Base-by-base conservation (phyloP, 2,888 invertebrate species). In the Barypeithes pellucidus region DNA sequence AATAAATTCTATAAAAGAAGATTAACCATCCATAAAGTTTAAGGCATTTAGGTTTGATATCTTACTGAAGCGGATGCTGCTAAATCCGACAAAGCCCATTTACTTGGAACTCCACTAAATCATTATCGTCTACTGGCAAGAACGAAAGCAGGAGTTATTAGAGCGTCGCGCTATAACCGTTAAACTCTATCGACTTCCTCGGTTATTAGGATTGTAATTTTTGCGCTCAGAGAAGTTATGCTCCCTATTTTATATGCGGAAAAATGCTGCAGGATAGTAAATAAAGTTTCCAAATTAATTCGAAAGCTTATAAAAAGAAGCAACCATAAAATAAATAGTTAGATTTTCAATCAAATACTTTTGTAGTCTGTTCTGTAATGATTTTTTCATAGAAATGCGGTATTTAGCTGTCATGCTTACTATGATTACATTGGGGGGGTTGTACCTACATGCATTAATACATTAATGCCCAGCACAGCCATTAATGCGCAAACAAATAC, bases 11-110 rank as follows among this genome's bases (percentile, higher is more conserved):
- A 52, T 52, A 52, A 52, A 52, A 29, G 29, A 7, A 24, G 52
- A 29, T 29, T 52, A 29, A 52, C 14, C 24, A 52, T 29, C 52
- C 29, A 29, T 52, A 52, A 52, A 52, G 29, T 52, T 52, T 52
- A 29, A 52, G 24, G 52, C 52, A 29, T 52, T 52, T 52, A 52
- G 52, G 14, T 52, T 52, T 52, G 52, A 52, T 52, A 52, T 52
- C 52, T 52, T 52, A 52, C 63, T 24, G 47, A 62, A 47, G 63
- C 45, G 63, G 63, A 20, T 41, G 43, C 63, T 47, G 47, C 47
- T 63, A 63, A 63, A 63, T 63, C 63, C 63, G 47, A 63, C 63
- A 63, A 47, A 63, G 63, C 63, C 63, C 47, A 47, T 63, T 63
- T 47, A 63, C 63, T 63, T 24, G 47, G 63, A 63, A 63, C 63